Conservation (phyloP, 2,797 vertebrate species). For the Florisuga fusca region DNA sequence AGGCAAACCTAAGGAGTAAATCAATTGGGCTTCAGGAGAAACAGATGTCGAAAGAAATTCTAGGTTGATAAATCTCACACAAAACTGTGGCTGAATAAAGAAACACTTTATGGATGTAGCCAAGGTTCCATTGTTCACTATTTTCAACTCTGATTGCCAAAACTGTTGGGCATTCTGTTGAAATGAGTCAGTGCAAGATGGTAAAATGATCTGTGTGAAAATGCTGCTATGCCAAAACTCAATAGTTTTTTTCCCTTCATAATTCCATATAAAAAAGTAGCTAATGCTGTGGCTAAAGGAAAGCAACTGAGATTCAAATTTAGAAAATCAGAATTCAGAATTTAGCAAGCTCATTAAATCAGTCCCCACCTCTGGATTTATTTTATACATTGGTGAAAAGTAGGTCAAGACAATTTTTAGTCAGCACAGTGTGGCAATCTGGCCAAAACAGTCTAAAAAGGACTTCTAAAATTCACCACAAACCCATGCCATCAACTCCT, state of each 20-base stretch:
- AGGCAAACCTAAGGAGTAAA: neutral
- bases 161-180: neutral
- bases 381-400: conserved; percentile 41
- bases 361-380: conserved; percentile 34
- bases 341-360: conserved; percentile 20
- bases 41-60: neutral
- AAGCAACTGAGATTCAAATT: neutral
- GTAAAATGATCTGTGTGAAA: neutral
- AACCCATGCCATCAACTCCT: neutral
- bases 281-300: neutral
- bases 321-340: too few relatives aligned
- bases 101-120: neutral
- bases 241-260: neutral
- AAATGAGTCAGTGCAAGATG: neutral
- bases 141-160: neutral
- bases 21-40: neutral
- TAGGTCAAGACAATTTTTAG: conserved; percentile 42
- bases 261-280: neutral
- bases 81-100: neutral
- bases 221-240: neutral
- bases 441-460: conserved; percentile 1
- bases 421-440: conserved; percentile 46
- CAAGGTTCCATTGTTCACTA: neutral
- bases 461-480: conserved; percentile 20
- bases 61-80: neutral